Percentiles rank a stretch among this genome's conserved stretches.
These are phyloP conservation scores for Sinella curviseta DNA, from an alignment of 1,140 invertebrate genomes.

Conservation along the genomic window DNA sequence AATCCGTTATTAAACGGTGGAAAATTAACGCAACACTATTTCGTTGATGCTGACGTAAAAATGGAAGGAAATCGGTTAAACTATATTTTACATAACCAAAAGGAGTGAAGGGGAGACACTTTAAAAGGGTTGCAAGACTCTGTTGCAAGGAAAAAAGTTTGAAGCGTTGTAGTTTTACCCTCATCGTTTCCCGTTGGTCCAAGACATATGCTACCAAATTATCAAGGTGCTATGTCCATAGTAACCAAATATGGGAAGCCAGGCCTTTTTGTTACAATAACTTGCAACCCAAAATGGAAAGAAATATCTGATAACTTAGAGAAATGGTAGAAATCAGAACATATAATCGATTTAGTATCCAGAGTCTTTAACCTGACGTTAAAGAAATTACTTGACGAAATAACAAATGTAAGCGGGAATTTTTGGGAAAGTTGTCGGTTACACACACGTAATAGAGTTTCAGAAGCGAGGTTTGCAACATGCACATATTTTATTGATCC, in stretches of 20 bases:
- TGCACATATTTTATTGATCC: constrained; percentile 50
- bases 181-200: constrained; percentile 47
- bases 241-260: constrained; percentile 53
- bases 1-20: constrained; percentile 20
- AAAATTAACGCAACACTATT: constrained; percentile 48
- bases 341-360: constrained; percentile 55
- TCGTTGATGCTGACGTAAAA: constrained; percentile 50
- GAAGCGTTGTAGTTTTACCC: constrained; percentile 5
- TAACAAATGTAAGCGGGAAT: constrained; percentile 49
- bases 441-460: constrained; percentile 51
- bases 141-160: constrained; percentile 22
- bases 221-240: constrained; percentile 55
- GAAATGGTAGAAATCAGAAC: constrained; percentile 46
- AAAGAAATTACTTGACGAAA: constrained; percentile 56
- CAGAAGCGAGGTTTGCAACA: constrained; percentile 55
- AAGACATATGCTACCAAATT: constrained; percentile 50
- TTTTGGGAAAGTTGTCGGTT: constrained; percentile 49
- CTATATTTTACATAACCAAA: constrained; percentile 46
- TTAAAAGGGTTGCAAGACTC: constrained; percentile 44
- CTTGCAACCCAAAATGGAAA: constrained; percentile 56
- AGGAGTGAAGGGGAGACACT: constrained; percentile 45
- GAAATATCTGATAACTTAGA: constrained; percentile 53
- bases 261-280: constrained; percentile 57
- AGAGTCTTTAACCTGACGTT: constrained; percentile 60
- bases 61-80: constrained; percentile 48